A percentile compares a stretch with the other conserved stretches of the same genome.
phyloP scores from a whole-genome alignment of 2,888 invertebrate species.

The Adela reaumurella region DNA sequence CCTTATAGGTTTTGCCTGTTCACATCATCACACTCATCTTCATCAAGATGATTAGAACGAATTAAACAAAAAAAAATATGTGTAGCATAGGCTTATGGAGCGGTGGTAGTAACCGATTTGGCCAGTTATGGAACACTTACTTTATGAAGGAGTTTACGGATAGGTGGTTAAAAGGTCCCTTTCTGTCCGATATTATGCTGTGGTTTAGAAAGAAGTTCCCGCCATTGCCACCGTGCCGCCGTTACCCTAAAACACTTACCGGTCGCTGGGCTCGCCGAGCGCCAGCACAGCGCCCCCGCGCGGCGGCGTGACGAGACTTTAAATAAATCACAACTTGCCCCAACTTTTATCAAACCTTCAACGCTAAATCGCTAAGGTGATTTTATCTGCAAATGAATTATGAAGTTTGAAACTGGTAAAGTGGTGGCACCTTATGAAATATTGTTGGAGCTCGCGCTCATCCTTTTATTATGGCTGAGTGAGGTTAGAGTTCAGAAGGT shows the following conservation, averaged over 20 bases:
- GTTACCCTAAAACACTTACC: not conserved
- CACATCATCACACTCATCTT: too few relatives aligned
- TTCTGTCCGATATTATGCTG: too few relatives aligned
- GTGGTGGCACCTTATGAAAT: not conserved
- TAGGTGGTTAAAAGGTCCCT: too few relatives aligned
- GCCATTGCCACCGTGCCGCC: not conserved
- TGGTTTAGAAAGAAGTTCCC: not conserved
- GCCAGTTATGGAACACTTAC: too few relatives aligned
- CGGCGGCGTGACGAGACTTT: not conserved
- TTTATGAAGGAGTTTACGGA: too few relatives aligned
- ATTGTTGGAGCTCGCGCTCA: not conserved
- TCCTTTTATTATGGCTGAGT: not conserved
- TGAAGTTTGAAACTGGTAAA: not conserved
- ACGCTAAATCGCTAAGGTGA: not conserved
- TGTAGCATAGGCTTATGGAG: too few relatives aligned
- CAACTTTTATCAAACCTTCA: not conserved
- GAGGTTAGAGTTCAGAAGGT: not conserved
- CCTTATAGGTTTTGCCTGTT: too few relatives aligned
- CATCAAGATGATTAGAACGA: too few relatives aligned
- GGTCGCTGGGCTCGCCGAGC: not conserved
- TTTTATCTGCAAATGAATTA: not conserved
- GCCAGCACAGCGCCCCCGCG: not conserved
- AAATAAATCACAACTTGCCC: not conserved
- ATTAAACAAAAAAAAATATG: too few relatives aligned
- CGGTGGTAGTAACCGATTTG: too few relatives aligned